These are phyloP conservation scores for Mus pahari DNA, from an alignment of 2,113 vertebrate genomes.

Conservation along the genomic window DNA sequence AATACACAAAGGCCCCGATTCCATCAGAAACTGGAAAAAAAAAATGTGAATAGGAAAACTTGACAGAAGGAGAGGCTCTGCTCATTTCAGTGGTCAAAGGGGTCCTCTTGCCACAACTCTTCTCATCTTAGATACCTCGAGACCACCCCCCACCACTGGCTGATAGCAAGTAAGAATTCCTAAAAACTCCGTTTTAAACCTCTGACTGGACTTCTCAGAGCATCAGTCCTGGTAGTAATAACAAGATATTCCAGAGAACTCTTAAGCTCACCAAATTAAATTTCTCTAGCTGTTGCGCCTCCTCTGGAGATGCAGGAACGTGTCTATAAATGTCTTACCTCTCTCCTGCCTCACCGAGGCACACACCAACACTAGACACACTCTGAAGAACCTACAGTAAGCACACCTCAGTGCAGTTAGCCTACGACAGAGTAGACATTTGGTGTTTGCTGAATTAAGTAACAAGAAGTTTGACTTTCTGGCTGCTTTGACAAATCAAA, in stretches of 20 bases:
- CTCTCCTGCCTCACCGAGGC: background rate
- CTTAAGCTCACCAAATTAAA: background rate
- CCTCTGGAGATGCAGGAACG: background rate
- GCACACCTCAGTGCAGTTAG: too few species aligned
- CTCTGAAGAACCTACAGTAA: background rate
- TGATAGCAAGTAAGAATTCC: background rate
- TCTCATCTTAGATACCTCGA: background rate
- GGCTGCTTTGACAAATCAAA: constrained; percentile 52
- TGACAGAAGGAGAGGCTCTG: background rate
- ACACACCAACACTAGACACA: background rate
- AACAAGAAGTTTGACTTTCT: constrained; percentile 23
- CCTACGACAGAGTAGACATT: background rate
- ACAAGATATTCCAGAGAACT: background rate
- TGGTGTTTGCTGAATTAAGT: constrained; percentile 7
- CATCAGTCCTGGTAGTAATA: background rate
- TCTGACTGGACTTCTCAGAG: background rate
- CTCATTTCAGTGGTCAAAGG: background rate
- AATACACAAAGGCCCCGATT: too few species aligned
- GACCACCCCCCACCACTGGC: background rate
- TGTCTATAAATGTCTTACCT: background rate
- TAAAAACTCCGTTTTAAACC: background rate
- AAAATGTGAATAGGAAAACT: background rate
- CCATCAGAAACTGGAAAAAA: background rate
- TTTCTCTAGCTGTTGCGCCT: background rate
- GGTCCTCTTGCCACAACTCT: background rate